phyloP scores from a whole-genome alignment of 2,888 invertebrate species.

The Trachelus tabidus region DNA sequence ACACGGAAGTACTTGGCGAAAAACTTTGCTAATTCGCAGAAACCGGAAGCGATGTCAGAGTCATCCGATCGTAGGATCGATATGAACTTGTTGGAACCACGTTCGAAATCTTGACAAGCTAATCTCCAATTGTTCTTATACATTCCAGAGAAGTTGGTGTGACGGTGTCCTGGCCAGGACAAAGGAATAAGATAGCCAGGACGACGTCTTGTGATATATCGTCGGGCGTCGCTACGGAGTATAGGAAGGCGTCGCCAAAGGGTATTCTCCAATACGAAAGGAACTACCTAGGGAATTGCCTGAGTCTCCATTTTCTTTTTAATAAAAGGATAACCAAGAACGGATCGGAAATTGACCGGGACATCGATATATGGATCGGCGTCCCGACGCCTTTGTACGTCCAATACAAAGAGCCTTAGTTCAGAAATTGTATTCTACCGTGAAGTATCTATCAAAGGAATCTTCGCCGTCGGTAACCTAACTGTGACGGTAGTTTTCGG shows the following conservation, averaged over 20 bases:
- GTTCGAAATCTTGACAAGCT: background rate
- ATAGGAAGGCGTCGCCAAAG: background rate
- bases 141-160: background rate
- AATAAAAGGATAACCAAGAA: background rate
- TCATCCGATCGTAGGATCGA: background rate
- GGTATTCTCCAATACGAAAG: background rate
- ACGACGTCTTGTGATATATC: background rate
- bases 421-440: background rate
- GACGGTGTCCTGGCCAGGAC: background rate
- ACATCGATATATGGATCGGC: background rate
- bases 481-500: background rate
- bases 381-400: background rate
- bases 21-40: background rate
- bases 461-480: background rate
- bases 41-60: background rate
- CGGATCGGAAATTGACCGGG: background rate
- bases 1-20: background rate
- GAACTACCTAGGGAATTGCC: background rate
- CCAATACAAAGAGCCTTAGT: background rate
- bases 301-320: background rate
- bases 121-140: background rate
- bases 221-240: background rate
- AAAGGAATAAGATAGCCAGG: background rate
- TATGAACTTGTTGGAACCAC: background rate
- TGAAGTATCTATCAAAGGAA: background rate